Conservation (phyloP, 2,113 vertebrate genomes). For the Ceyx cyanopectus region DNA sequence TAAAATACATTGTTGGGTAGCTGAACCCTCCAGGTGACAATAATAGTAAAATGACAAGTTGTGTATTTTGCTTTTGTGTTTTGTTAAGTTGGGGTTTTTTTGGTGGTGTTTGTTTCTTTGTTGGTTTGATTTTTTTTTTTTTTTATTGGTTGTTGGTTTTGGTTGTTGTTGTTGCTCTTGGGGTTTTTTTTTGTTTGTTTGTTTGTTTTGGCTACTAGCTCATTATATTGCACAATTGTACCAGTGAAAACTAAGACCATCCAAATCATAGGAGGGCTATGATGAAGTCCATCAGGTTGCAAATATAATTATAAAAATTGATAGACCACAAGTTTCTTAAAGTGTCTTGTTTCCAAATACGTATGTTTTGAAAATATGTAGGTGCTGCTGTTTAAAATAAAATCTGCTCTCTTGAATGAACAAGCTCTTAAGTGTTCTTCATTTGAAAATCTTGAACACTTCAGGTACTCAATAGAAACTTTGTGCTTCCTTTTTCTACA, state of each 20-base stretch:
- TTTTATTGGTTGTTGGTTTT: too few relatives aligned
- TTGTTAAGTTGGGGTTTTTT: too few relatives aligned
- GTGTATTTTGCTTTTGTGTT: background rate
- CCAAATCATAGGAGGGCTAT: background rate
- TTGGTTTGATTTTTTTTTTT: too few relatives aligned
- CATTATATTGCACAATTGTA: background rate
- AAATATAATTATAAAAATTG: background rate
- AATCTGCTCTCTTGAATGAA: background rate
- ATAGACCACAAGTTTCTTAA: background rate
- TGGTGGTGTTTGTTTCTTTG: too few relatives aligned
- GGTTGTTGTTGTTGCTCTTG: too few relatives aligned
- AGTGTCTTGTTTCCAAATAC: background rate
- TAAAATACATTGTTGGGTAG: background rate
- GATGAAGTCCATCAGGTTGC: background rate
- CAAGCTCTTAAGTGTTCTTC: accelerated
- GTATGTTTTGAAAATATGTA: constrained; percentile 18
- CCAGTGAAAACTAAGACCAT: background rate
- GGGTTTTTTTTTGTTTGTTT: too few relatives aligned
- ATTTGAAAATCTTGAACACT: background rate
- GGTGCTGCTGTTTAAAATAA: constrained; percentile 30
- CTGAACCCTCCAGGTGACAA: background rate
- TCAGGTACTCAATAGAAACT: background rate
- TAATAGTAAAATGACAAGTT: background rate
- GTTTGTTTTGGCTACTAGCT: background rate
- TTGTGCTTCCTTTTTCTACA: background rate